phyloP scores from a whole-genome alignment of 2,888 invertebrate species.

The Neocrepidodera transversa region DNA sequence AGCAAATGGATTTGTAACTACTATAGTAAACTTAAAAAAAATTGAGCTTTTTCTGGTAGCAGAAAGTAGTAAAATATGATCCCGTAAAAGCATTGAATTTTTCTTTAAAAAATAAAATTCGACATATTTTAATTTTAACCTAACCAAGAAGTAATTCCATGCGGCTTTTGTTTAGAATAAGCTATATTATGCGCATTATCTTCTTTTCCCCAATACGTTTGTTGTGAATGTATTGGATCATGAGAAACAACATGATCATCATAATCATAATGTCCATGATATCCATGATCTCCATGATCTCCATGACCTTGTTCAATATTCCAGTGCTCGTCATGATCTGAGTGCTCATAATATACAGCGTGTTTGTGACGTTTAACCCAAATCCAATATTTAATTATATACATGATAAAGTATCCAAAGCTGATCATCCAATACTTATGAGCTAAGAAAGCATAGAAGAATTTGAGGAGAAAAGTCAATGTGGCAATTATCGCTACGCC shows the following conservation, averaged over 20 bases:
- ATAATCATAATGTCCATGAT: slow-evolving; percentile 13
- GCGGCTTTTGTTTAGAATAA: slow-evolving; percentile 48
- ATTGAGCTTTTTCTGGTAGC: no score
- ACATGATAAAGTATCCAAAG: slow-evolving; percentile 59
- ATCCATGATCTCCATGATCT: slow-evolving; percentile 10
- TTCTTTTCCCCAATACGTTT: slow-evolving; percentile 48
- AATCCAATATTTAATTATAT: slow-evolving; percentile 75
- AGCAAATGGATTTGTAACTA: no score
- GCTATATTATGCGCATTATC: slow-evolving; percentile 51
- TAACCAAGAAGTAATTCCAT: slow-evolving; percentile 10
- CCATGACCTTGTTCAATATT: slow-evolving; percentile 11
- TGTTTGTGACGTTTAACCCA: slow-evolving; percentile 72
- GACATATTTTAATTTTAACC: background rate
- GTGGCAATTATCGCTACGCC: slow-evolving; percentile 75
- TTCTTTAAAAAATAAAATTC: no score
- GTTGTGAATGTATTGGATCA: slow-evolving; percentile 25
- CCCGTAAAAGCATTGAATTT: no score
- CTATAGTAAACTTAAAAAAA: no score
- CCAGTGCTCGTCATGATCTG: slow-evolving; percentile 23
- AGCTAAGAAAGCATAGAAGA: slow-evolving; percentile 75
- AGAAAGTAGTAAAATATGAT: no score
- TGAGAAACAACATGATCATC: slow-evolving; percentile 25
- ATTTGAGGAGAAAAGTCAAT: slow-evolving; percentile 72
- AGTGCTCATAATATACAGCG: slow-evolving; percentile 27
- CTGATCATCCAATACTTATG: slow-evolving; percentile 76